These are phyloP conservation scores for Entomobrya multifasciata DNA, from an alignment of 2,888 invertebrate genomes.

Conservation along the genomic window DNA sequence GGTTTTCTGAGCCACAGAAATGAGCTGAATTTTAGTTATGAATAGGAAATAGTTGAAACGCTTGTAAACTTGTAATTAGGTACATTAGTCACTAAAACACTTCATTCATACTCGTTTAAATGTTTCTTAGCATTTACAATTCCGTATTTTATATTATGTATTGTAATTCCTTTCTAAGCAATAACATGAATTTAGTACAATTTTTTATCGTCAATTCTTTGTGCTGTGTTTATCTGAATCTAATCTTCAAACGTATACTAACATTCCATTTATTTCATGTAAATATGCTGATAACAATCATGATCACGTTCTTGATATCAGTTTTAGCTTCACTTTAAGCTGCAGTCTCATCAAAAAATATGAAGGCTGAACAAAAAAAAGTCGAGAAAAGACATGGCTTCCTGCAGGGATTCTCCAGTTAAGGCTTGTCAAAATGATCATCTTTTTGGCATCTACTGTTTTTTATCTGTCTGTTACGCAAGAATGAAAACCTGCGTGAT, in stretches of 20 bases:
- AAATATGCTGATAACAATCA: conserved; percentile 36
- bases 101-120: too few species aligned
- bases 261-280: neutral
- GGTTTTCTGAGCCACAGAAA: too few species aligned
- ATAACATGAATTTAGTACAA: too few species aligned
- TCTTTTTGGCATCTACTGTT: conserved; percentile 52
- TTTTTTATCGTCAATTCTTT: too few species aligned
- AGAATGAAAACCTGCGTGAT: conserved; percentile 42
- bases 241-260: neutral
- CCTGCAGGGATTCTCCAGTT: conserved; percentile 55
- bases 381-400: conserved; percentile 57
- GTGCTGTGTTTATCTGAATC: too few species aligned
- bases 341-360: neutral
- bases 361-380: conserved; percentile 35
- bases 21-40: too few species aligned
- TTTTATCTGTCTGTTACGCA: conserved; percentile 25
- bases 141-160: too few species aligned
- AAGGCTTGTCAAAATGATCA: conserved; percentile 56
- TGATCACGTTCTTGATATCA: conserved; percentile 7
- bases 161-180: too few species aligned
- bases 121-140: too few species aligned
- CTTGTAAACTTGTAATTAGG: too few species aligned
- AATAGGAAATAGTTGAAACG: too few species aligned
- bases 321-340: neutral
- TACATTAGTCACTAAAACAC: too few species aligned